Evolutionary conservation across 2,113 vertebrate species (phyloP).

Genomic region (Electrona antarctica): DNA sequence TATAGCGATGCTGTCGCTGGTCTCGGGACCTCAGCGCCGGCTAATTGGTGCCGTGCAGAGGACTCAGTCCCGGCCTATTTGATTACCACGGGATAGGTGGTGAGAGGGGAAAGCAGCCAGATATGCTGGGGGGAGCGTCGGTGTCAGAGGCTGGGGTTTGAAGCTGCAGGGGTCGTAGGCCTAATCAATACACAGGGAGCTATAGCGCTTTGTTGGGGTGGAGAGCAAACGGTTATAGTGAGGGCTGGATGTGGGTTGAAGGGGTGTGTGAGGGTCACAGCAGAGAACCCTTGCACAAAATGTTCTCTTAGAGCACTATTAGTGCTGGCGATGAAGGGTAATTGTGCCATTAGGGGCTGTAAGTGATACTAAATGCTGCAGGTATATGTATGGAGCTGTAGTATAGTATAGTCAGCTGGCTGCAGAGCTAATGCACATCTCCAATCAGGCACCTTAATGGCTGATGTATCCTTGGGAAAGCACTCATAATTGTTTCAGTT

Average conservation of each 20-base stretch:
- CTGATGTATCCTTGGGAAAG: constrained; percentile 71
- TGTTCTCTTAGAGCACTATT: constrained; percentile 69
- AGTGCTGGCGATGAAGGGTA: constrained; percentile 74
- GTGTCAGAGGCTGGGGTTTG: constrained; percentile 50
- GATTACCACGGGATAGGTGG: constrained; percentile 68
- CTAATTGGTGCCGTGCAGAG: constrained; percentile 83
- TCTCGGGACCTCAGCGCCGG: constrained; percentile 51
- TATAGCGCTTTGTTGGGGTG: constrained; percentile 39
- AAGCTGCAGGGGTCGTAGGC: constrained; percentile 38
- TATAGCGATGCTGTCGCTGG: constrained; percentile 69
- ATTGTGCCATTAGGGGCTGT: constrained; percentile 71
- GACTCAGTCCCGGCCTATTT: constrained; percentile 63
- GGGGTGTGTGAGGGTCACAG: constrained; percentile 62
- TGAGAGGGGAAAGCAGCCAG: constrained; percentile 28
- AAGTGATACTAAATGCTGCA: constrained; percentile 74
- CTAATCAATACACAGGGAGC: constrained; percentile 67
- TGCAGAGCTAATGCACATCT: constrained; percentile 69
- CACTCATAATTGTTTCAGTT: constrained; percentile 54
- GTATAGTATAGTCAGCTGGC: constrained; percentile 38
- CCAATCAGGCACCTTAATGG: constrained; percentile 68
- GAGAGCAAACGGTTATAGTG: constrained; percentile 53
- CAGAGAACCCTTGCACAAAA: constrained; percentile 62
- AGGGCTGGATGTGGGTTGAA: constrained; percentile 49
- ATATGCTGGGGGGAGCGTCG: constrained; percentile 35
- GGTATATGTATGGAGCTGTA: constrained; percentile 68